Base-by-base conservation (phyloP, 2,888 invertebrate genomes). In the Steromphala cineraria region DNA sequence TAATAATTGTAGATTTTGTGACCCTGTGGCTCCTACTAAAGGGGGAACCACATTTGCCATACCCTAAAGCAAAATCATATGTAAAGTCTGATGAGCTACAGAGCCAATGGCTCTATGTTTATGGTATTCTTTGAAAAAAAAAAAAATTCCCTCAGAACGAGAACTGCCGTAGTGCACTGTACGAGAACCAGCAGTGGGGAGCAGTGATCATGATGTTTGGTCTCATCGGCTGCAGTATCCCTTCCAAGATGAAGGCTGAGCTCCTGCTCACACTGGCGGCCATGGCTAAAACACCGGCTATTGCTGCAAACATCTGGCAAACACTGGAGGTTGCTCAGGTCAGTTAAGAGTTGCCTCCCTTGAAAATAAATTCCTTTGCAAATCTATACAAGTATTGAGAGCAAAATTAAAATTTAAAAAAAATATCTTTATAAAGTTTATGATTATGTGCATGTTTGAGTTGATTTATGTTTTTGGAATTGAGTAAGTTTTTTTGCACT, bases 101-200 rank as follows among this genome's bases (percentile, higher is more conserved):
- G n/a, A n/a, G n/a, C n/a, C n/a, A n/a, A n/a, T n/a, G n/a, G n/a
- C n/a, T n/a, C n/a, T n/a, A n/a, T n/a, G n/a, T n/a, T n/a, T n/a
- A n/a, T n/a, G n/a, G n/a, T n/a, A n/a, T n/a, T n/a, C n/a, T 36
- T 36, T 36, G 36, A 36, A 4, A 36, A 36, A n/a, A n/a, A n/a
- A n/a, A n/a, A n/a, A n/a, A n/a, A n/a, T n/a, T n/a, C n/a, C 91
- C 95, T 0, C 94, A 96, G 91, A 97, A 97, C 94, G 96, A 96
- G 88, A 95, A 96, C 87, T 96, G 97, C 0, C 95, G 97, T 80
- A 94, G 96, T 53, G 96, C 96, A 24, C 95, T 98, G 75, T 97
- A 96, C 90, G 98, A 98, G 91, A 97, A 97, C 92, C 95, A 97
- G 52, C 96, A 96, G 87, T 98, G 98, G 97, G 95, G 96, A 80